Conservation (phyloP, 2,797 vertebrate species). For the Catamblyrhynchus diadema region DNA sequence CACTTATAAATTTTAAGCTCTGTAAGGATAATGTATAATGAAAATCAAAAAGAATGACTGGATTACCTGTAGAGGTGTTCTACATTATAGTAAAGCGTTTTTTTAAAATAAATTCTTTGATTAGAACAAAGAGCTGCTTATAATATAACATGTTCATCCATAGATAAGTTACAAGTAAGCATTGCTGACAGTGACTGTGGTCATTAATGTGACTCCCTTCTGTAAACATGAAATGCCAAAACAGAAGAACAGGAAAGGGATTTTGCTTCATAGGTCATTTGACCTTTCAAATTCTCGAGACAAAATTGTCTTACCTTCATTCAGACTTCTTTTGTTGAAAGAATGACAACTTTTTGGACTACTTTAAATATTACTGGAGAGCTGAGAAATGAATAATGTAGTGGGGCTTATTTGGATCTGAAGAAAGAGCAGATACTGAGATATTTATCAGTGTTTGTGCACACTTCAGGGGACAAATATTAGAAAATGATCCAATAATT, state of each 20-base stretch:
- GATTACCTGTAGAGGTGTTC: neutral
- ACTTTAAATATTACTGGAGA: neutral
- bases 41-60: neutral
- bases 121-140: neutral
- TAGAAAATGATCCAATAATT: neutral
- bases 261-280: neutral
- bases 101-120: neutral
- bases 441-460: neutral
- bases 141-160: rapidly evolving
- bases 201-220: neutral
- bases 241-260: neutral
- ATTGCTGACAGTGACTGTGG: neutral
- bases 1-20: neutral
- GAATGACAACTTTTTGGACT: neutral
- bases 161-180: neutral
- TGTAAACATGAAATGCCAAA: neutral
- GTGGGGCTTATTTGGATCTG: neutral
- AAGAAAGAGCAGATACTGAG: neutral
- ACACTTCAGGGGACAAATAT: neutral
- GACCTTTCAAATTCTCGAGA: neutral
- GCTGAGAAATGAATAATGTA: neutral
- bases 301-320: neutral
- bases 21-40: neutral
- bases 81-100: neutral
- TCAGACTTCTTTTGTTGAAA: neutral